These are phyloP conservation scores for Germaria angustata DNA, from an alignment of 2,888 invertebrate genomes.

Conservation along the genomic window DNA sequence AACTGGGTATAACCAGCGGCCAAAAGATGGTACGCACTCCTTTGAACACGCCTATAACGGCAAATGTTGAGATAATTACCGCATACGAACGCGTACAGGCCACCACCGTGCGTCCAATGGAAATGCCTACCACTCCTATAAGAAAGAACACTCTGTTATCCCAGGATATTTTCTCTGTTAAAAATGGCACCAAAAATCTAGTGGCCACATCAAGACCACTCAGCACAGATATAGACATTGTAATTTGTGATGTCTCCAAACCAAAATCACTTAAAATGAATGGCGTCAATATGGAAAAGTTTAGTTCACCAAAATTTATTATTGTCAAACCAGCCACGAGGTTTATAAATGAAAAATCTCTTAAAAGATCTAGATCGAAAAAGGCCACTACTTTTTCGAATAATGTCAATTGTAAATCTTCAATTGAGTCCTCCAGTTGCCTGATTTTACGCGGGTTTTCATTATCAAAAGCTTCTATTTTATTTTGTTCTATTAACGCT, in stretches of 20 bases:
- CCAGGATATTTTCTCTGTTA: conserved; percentile 86
- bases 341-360: conserved; percentile 86
- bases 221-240: conserved; percentile 85
- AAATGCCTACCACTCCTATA: conserved; percentile 85
- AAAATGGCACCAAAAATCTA: conserved; percentile 85
- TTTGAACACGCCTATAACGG: conserved; percentile 86
- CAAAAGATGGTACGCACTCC: conserved; percentile 87
- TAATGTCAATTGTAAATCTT: conserved; percentile 73
- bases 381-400: conserved; percentile 83
- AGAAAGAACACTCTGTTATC: conserved; percentile 86
- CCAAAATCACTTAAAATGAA: conserved; percentile 87
- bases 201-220: conserved; percentile 84
- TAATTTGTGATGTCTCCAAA: conserved; percentile 82
- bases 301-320: conserved; percentile 86
- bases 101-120: conserved; percentile 82
- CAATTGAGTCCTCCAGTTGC: conserved; percentile 20
- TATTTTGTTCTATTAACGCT: conserved; percentile 69
- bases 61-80: conserved; percentile 82
- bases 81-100: conserved; percentile 83
- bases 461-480: conserved; percentile 39
- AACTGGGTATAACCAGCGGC: conserved; percentile 86
- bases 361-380: conserved; percentile 86
- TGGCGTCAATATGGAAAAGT: conserved; percentile 87
- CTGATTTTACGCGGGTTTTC: not conserved
- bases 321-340: conserved; percentile 86